Base-by-base conservation (phyloP, 2,797 vertebrate species). In the Potorous gilbertii region DNA sequence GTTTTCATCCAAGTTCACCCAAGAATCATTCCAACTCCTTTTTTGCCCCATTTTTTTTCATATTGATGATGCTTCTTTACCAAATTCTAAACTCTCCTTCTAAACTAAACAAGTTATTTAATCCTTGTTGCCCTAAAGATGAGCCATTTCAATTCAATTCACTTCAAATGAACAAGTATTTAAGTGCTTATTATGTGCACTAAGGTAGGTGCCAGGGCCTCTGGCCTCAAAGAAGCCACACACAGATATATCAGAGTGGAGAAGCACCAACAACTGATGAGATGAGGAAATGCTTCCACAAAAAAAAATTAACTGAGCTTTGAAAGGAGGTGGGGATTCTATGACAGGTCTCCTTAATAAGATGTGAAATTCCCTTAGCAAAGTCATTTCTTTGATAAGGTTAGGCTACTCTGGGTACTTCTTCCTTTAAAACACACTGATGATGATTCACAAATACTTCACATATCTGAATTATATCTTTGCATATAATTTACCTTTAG, bases 151-250 rank as follows among this genome's bases (percentile, higher is more conserved):
- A 27, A 81, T 46, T 81, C 74, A 81, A 46, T 81, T 81, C 74
- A 81, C 40, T 81, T 81, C 40, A 81, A 81, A 46, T 81, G 31
- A 24, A 24, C 90, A 89, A 91, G 56, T 87, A 24, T 52, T 8
- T 0, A 13, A 91, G 54, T 54, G 59, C 50, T 91, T 46, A 21
- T 91, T 90, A 9, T 2, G 9, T 87, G 66, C 87, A 18, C 56
- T 91, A 50, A 40, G 54, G 31, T 89, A 93, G 56, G 91, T 87
- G 62, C 55, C 6, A 1, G 40, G 54, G 95, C 81, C 74, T 92
- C 62, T 92, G 95, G 54, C 97, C 96, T 90, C 92, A 87, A 50
- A 87, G 74, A 87, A 50, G 24, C 16, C 18, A 66, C 13, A 91
- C 62, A 56, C 9, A 92, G 95, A 91, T 24, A 87, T 74, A 95